Evolutionary conservation across 2,888 invertebrate genomes (phyloP).

Genomic region (Leptinotarsa rubiginosa): DNA sequence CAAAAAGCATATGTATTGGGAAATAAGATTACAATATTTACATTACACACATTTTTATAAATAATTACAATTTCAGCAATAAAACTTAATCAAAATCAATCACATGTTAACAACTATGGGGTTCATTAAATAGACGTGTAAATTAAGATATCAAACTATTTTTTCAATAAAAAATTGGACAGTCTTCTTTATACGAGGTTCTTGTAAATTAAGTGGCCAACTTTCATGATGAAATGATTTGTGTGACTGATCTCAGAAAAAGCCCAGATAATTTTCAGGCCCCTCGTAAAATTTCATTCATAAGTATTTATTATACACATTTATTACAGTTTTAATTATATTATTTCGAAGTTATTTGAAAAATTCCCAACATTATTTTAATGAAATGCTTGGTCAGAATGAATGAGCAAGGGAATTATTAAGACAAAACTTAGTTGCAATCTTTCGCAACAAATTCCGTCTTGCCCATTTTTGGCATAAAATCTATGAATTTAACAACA

Average conservation of each 20-base stretch:
- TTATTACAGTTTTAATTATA: constrained; percentile 21
- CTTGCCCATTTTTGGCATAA: constrained; percentile 15
- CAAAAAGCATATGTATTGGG: constrained; percentile 55
- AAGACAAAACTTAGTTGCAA: background rate
- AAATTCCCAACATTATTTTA: constrained; percentile 21
- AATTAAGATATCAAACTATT: constrained; percentile 36
- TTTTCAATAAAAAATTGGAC: constrained; percentile 47
- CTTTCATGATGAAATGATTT: background rate
- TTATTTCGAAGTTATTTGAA: constrained; percentile 21
- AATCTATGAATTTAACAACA: constrained; percentile 23
- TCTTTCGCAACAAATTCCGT: background rate
- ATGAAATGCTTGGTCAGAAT: constrained; percentile 9
- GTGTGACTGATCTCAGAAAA: background rate
- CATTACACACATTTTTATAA: constrained; percentile 50
- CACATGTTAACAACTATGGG: constrained; percentile 37
- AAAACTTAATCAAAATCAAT: constrained; percentile 33
- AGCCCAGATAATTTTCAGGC: constrained; percentile 14
- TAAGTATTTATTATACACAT: constrained; percentile 24
- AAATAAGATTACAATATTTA: constrained; percentile 57
- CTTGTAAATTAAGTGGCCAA: constrained; percentile 18
- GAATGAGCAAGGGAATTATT: background rate
- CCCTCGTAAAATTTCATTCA: constrained; percentile 24
- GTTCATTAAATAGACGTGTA: constrained; percentile 35
- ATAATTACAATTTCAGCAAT: constrained; percentile 46
- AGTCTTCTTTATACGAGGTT: constrained; percentile 46